These are phyloP conservation scores for Cherax quadricarinatus DNA, from an alignment of 1,140 invertebrate genomes.

Conservation along the genomic window DNA sequence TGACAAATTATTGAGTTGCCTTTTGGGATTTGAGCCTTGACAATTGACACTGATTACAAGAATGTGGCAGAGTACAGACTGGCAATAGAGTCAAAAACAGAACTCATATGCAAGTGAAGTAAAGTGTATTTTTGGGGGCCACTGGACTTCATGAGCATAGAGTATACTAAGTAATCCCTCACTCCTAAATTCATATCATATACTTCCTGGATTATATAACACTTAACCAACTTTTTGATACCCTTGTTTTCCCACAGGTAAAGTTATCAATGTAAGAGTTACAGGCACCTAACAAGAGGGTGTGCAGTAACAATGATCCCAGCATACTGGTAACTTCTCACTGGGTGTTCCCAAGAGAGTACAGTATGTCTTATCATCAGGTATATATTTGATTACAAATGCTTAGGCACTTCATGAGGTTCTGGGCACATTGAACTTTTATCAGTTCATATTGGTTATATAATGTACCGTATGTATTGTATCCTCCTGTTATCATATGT, in stretches of 20 bases:
- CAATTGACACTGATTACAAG: too few relatives aligned
- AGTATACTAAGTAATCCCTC: too few relatives aligned
- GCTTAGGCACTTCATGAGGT: conserved; percentile 8
- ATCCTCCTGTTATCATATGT: neutral
- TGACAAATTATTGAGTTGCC: too few relatives aligned
- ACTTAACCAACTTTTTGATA: neutral
- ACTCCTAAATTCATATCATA: too few relatives aligned
- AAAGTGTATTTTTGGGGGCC: too few relatives aligned
- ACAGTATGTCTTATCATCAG: neutral
- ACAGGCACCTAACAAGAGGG: neutral
- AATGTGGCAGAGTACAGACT: too few relatives aligned
- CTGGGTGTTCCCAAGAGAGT: neutral
- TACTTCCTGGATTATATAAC: neutral
- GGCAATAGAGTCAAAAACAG: too few relatives aligned
- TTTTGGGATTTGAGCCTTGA: too few relatives aligned
- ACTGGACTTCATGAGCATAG: too few relatives aligned
- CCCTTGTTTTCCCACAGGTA: neutral
- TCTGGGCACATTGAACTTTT: neutral
- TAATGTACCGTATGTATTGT: neutral
- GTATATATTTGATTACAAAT: conserved; percentile 21
- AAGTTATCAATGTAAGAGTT: neutral
- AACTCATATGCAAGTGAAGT: too few relatives aligned
- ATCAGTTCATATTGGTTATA: neutral
- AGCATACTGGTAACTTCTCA: neutral
- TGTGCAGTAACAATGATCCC: neutral